Percentiles rank a stretch among this genome's conserved stretches.
These are phyloP conservation scores for Hypocryptadius cinnamomeus DNA, from an alignment of 2,113 vertebrate genomes.

Conservation along the genomic window DNA sequence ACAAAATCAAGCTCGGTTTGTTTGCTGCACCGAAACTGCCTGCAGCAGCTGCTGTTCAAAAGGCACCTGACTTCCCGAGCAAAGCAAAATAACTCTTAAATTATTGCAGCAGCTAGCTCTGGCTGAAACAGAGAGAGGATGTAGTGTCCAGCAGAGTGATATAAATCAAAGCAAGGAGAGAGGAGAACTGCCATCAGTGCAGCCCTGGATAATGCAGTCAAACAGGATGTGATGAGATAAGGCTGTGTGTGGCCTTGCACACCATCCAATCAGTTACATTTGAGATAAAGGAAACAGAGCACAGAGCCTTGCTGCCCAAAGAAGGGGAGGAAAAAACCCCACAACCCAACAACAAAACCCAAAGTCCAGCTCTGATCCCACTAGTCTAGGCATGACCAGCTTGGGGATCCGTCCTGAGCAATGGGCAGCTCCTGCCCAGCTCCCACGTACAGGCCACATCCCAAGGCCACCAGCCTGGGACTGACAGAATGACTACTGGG, in stretches of 20 bases:
- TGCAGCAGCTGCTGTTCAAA: background rate
- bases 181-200: background rate
- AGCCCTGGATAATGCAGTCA: background rate
- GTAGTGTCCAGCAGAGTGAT: background rate
- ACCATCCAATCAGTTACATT: background rate
- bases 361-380: background rate
- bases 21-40: background rate
- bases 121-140: conserved; percentile 15
- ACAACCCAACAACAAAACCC: background rate
- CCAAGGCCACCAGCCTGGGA: background rate
- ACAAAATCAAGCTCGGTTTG: background rate
- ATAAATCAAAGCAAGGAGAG: conserved; percentile 13
- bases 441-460: fast-evolving
- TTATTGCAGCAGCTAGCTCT: background rate
- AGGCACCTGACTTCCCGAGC: conserved; percentile 24
- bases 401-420: fast-evolving
- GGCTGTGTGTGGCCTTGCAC: conserved; percentile 10
- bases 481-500: background rate
- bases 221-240: conserved; percentile 26
- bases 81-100: background rate
- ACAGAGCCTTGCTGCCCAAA: background rate
- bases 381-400: background rate
- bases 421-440: background rate
- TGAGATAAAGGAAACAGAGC: background rate
- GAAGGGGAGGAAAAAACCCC: background rate